Percentiles rank a stretch among this genome's conserved stretches.
Evolutionary conservation across 1,140 invertebrate genomes (phyloP).

Genomic region (Apis cerana): DNA sequence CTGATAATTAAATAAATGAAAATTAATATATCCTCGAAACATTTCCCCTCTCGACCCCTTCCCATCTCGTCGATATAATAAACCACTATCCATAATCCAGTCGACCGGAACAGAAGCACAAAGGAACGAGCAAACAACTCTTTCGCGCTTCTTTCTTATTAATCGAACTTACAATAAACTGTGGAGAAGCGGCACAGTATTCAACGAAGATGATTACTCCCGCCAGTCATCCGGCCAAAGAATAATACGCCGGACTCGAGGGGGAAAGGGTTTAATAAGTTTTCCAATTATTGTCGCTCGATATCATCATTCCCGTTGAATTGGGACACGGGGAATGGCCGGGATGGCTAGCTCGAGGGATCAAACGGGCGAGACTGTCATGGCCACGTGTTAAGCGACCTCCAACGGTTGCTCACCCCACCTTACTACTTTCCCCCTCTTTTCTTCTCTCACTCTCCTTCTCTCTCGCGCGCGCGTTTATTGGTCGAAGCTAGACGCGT

Average conservation of each 20-base stretch:
- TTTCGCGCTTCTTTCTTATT: conserved; percentile 21
- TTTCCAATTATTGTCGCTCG: conserved; percentile 60
- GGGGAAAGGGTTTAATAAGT: conserved; percentile 64
- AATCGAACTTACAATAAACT: conserved; percentile 27
- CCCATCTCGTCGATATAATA: neutral
- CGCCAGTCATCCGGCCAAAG: conserved; percentile 1
- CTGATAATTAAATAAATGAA: conserved; percentile 16
- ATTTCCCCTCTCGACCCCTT: neutral
- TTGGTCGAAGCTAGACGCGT: conserved; percentile 38
- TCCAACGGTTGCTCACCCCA: conserved; percentile 45
- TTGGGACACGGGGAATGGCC: conserved; percentile 57
- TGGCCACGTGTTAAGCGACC: conserved; percentile 67
- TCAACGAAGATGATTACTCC: conserved; percentile 37
- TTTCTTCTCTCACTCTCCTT: neutral
- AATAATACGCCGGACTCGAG: conserved; percentile 31
- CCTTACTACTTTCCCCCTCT: neutral
- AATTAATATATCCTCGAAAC: conserved; percentile 11
- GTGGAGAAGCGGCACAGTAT: conserved; percentile 22
- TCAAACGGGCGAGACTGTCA: conserved; percentile 66
- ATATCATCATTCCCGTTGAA: conserved; percentile 68
- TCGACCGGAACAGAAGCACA: neutral
- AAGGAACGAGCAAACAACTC: conserved; percentile 17
- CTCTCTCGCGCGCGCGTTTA: neutral
- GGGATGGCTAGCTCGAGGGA: conserved; percentile 46
- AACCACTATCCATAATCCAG: neutral